A percentile compares a stretch with the other conserved stretches of the same genome.
Conservation (phyloP, 2,797 vertebrate species). For the Tolypeutes matacus region DNA sequence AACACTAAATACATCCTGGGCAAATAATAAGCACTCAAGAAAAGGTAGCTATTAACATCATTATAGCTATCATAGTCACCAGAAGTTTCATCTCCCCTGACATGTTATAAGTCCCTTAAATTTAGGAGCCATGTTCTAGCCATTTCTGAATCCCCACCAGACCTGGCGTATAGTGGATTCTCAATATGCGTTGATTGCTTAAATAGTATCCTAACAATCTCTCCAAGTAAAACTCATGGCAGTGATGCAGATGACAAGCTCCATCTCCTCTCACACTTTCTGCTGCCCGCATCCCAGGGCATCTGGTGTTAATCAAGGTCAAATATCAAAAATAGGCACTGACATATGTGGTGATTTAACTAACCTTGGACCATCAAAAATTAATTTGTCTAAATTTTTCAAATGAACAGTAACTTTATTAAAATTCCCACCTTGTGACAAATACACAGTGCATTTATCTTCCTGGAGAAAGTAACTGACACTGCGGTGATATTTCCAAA, state of each 20-base stretch:
- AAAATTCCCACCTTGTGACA: constrained; percentile 73
- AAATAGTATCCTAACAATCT: background rate
- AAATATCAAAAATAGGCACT: constrained; percentile 43
- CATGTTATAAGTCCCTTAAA: background rate
- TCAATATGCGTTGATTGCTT: background rate
- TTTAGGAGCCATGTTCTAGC: background rate
- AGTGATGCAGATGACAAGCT: constrained; percentile 1
- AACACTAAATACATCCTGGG: background rate
- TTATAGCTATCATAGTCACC: background rate
- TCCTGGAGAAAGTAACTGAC: constrained; percentile 4
- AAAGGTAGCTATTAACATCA: constrained; percentile 3
- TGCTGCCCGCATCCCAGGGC: rapidly evolving
- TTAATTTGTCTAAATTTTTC: constrained; percentile 30
- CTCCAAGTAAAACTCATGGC: background rate
- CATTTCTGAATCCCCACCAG: background rate
- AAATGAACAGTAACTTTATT: constrained; percentile 65
- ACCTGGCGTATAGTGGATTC: background rate
- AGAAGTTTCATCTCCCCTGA: background rate
- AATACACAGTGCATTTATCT: constrained; percentile 64
- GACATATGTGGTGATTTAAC: background rate
- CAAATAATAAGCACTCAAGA: background rate
- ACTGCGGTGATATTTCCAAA: constrained; percentile 52
- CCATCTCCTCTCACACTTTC: background rate
- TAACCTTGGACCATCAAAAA: constrained; percentile 62
- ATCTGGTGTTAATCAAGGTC: background rate